phyloP scores from a whole-genome alignment of 2,797 vertebrate species.

The Chanos chanos region DNA sequence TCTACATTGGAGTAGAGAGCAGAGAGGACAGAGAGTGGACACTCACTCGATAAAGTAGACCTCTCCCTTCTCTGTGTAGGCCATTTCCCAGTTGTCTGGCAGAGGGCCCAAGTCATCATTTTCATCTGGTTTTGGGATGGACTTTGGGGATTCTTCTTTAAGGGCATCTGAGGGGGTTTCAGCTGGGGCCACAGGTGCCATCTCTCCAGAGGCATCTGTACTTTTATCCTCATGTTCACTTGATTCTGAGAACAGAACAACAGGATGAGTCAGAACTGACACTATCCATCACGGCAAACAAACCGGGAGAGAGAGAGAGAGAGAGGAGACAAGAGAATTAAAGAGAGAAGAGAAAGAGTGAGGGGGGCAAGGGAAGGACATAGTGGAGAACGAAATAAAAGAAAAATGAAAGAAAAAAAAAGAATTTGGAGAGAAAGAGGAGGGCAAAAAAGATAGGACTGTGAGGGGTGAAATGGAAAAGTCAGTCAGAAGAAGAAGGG shows the following conservation, averaged over 20 bases:
- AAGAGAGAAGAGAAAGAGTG: constrained; percentile 9
- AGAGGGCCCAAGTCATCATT: constrained; percentile 86
- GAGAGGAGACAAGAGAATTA: not conserved
- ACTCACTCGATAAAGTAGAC: constrained; percentile 99
- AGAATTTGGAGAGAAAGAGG: constrained; percentile 20
- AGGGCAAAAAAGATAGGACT: not conserved
- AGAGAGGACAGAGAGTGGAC: not conserved
- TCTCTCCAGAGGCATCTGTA: constrained; percentile 82
- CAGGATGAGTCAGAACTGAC: too few relatives aligned
- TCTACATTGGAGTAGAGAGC: too few relatives aligned
- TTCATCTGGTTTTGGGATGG: constrained; percentile 79
- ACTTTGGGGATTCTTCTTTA: constrained; percentile 74
- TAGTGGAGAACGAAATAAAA: not conserved
- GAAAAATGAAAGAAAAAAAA: too few relatives aligned
- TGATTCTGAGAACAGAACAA: constrained; percentile 75
- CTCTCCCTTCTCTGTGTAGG: constrained; percentile 97
- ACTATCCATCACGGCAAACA: constrained; percentile 22
- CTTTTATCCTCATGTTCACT: constrained; percentile 95
- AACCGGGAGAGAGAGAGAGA: not conserved
- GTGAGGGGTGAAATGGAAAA: constrained; percentile 6
- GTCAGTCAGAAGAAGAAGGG: constrained; percentile 17
- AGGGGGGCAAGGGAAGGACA: constrained; percentile 32
- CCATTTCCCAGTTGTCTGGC: constrained; percentile 99
- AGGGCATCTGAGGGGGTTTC: constrained; percentile 73
- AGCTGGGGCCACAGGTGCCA: constrained; percentile 62